A percentile compares a stretch with the other conserved stretches of the same genome.
These are phyloP conservation scores for Muscicapa comitata DNA, from an alignment of 2,797 vertebrate species.

Conservation along the genomic window DNA sequence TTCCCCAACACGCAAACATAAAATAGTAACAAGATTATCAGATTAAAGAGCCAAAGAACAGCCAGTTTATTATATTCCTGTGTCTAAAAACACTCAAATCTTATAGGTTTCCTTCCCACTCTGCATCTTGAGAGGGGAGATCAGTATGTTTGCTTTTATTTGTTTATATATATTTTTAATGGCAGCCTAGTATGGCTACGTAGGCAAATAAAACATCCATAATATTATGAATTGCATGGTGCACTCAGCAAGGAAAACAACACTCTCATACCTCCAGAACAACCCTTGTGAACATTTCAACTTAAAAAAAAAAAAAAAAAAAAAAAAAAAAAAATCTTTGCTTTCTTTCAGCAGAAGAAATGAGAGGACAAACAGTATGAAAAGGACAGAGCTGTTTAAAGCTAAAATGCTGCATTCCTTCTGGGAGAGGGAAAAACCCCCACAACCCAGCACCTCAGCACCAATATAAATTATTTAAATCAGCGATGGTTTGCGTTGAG, in stretches of 20 bases:
- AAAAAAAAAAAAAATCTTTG: background rate
- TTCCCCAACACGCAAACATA: constrained; percentile 19
- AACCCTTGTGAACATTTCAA: background rate
- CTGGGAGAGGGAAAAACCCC: background rate
- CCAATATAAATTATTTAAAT: constrained; percentile 52
- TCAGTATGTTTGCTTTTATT: background rate
- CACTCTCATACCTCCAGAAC: background rate
- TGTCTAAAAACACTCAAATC: background rate
- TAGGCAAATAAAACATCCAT: background rate
- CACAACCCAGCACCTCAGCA: background rate
- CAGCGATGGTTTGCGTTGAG: background rate
- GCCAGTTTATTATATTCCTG: constrained; percentile 47
- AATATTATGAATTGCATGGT: background rate
- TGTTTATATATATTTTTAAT: background rate
- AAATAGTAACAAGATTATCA: constrained; percentile 65
- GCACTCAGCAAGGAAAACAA: background rate
- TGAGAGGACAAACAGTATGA: background rate
- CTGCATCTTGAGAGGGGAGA: background rate
- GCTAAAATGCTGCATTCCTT: constrained; percentile 12
- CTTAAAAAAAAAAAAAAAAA: background rate
- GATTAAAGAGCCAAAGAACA: constrained; percentile 57
- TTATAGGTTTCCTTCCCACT: background rate
- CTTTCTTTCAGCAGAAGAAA: background rate
- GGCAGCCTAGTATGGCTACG: background rate
- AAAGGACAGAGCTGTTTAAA: background rate